Evolutionary conservation across 1,140 invertebrate genomes (phyloP).

Genomic region (Uloborus diversus): DNA sequence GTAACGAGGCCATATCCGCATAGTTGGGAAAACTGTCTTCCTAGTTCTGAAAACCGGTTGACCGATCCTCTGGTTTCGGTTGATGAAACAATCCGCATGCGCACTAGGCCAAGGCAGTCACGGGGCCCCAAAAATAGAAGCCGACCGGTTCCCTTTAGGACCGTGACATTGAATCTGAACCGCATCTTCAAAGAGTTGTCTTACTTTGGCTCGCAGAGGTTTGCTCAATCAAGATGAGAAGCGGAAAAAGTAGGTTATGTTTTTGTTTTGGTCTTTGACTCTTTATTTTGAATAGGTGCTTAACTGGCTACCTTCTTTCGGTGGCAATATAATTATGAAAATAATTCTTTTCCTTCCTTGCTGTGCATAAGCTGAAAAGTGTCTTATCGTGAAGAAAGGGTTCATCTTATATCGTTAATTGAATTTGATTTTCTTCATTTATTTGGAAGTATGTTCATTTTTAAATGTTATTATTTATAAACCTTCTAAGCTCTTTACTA

Average conservation of each 20-base stretch:
- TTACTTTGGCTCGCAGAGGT: slow-evolving; percentile 16
- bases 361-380: no score
- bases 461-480: no score
- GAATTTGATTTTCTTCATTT: no score
- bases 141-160: slow-evolving; percentile 37
- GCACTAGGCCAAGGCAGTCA: slow-evolving; percentile 45
- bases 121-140: background rate
- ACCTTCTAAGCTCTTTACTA: no score
- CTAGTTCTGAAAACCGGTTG: slow-evolving; percentile 46
- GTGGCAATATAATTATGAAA: no score
- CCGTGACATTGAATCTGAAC: slow-evolving; percentile 50
- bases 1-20: slow-evolving; percentile 53
- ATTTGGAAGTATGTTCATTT: no score
- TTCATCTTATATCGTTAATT: no score
- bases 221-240: background rate
- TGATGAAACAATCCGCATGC: slow-evolving; percentile 46
- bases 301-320: no score
- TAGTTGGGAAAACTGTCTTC: slow-evolving; percentile 47
- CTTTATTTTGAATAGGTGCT: no score
- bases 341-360: no score
- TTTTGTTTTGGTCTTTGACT: background rate
- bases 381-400: no score
- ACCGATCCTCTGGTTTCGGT: slow-evolving; percentile 30
- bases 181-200: slow-evolving; percentile 1
- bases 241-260: slow-evolving; percentile 39